Evolutionary conservation across 2,113 vertebrate species (phyloP).

Genomic region (Hemicordylus capensis): DNA sequence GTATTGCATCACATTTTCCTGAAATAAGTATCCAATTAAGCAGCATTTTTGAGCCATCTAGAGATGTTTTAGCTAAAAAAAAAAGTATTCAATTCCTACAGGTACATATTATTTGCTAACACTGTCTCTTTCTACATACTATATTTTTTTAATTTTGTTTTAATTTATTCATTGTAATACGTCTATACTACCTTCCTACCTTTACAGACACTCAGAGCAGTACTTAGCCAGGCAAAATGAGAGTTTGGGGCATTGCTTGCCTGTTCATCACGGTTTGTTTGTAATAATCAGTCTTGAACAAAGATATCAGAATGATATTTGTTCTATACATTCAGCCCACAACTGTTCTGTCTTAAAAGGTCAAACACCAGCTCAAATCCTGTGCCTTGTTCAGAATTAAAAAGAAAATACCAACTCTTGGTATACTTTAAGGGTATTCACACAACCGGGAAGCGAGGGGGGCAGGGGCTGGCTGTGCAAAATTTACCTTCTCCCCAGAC

Average conservation of each 20-base stretch:
- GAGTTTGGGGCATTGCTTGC: neutral
- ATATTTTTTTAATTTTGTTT: too few species aligned
- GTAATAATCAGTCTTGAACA: too few species aligned
- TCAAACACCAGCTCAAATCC: neutral
- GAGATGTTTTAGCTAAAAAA: neutral
- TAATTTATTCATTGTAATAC: too few species aligned
- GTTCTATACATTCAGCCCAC: neutral
- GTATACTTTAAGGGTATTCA: neutral
- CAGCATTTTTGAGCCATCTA: neutral
- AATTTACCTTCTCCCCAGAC: too few species aligned
- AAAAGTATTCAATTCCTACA: neutral
- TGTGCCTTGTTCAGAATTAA: neutral
- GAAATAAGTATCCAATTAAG: slow-evolving; percentile 24
- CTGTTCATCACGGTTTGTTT: neutral
- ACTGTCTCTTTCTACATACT: neutral
- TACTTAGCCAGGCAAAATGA: neutral
- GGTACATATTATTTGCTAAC: neutral
- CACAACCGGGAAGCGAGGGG: too few species aligned
- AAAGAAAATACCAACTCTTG: neutral
- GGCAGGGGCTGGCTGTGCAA: too few species aligned
- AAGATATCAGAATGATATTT: neutral
- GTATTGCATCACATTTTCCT: neutral
- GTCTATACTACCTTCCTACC: too few species aligned
- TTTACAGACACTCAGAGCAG: too few species aligned
- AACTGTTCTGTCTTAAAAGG: neutral